Evolutionary conservation across 2,113 vertebrate species (phyloP).

Genomic region (Felis chaus): DNA sequence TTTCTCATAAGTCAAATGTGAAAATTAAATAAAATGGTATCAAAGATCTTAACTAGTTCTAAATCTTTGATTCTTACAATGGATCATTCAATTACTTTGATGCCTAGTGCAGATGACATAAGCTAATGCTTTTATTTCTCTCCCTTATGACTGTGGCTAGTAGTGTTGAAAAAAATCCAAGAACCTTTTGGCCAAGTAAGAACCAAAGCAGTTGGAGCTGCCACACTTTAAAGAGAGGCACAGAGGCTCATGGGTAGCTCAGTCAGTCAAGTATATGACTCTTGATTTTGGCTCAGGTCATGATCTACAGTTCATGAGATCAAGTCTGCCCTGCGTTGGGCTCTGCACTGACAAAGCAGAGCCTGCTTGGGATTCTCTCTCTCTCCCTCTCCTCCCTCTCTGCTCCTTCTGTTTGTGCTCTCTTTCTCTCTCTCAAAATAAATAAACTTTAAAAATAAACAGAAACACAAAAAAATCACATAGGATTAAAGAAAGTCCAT

Average conservation of each 20-base stretch:
- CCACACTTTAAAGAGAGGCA: neutral
- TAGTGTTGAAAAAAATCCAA: neutral
- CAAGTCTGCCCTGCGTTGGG: too few relatives aligned
- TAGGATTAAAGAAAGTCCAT: neutral
- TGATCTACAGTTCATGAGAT: too few relatives aligned
- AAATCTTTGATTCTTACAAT: neutral
- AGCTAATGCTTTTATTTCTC: neutral
- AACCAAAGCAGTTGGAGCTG: neutral
- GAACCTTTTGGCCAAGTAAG: neutral
- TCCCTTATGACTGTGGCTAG: neutral
- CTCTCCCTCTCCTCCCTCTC: too few relatives aligned
- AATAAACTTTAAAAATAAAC: too few relatives aligned
- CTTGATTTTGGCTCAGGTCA: too few relatives aligned
- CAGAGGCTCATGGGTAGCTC: too few relatives aligned
- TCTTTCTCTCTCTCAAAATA: too few relatives aligned
- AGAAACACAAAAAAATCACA: neutral
- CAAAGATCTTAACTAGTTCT: neutral
- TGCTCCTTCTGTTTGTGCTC: too few relatives aligned
- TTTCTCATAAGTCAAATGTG: neutral
- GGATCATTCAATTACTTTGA: neutral
- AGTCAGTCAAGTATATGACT: too few relatives aligned
- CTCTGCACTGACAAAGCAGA: too few relatives aligned
- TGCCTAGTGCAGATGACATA: neutral
- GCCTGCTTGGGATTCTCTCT: too few relatives aligned
- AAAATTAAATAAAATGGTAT: neutral